Conservation (phyloP, 1,140 invertebrate genomes). For the Vollenhovia emeryi region DNA sequence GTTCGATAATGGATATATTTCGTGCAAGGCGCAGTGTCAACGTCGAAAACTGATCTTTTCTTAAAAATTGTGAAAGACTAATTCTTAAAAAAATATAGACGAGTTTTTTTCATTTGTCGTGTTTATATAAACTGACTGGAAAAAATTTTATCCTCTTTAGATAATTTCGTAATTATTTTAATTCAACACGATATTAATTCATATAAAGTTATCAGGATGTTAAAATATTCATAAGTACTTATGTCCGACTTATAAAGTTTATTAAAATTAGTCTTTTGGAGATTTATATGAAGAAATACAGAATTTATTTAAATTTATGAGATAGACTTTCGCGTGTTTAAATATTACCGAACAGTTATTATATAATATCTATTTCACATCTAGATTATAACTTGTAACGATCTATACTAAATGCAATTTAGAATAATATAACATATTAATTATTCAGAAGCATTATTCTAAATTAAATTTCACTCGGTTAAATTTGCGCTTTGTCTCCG, state of each 20-base stretch:
- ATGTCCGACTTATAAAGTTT: not conserved
- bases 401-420: too few species aligned
- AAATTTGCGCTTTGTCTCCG: not conserved
- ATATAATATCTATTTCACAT: too few species aligned
- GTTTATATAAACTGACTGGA: not conserved
- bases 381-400: too few species aligned
- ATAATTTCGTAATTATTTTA: not conserved
- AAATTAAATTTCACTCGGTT: not conserved
- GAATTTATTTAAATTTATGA: not conserved
- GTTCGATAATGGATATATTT: constrained; percentile 34
- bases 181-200: not conserved
- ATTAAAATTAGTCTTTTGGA: not conserved
- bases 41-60: constrained; percentile 8
- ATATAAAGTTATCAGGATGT: not conserved
- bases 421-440: not conserved
- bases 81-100: not conserved
- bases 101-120: not conserved
- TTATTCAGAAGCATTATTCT: not conserved
- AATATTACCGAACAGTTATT: too few species aligned
- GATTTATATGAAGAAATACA: not conserved
- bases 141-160: not conserved
- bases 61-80: not conserved
- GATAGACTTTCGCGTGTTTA: not conserved
- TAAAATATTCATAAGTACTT: not conserved
- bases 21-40: not conserved